Conservation (phyloP, 2,888 invertebrate genomes). For the Cabera pusaria region DNA sequence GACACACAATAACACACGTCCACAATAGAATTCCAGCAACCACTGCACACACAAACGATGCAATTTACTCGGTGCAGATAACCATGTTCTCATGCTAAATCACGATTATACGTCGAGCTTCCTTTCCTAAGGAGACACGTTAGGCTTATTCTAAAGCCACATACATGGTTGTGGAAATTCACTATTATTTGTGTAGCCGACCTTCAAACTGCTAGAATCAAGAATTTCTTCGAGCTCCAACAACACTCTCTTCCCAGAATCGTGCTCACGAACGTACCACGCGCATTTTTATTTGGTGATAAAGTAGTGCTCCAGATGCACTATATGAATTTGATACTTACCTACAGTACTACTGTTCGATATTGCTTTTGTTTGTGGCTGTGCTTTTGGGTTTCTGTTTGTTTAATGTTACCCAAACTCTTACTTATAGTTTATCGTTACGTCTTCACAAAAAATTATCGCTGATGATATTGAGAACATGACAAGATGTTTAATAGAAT, state of each 20-base stretch:
- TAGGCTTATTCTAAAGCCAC: too few relatives aligned
- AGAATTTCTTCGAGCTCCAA: constrained; percentile 61
- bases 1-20: too few relatives aligned
- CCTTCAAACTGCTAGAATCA: constrained; percentile 61
- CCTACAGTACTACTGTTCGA: too few relatives aligned
- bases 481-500: too few relatives aligned
- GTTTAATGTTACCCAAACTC: too few relatives aligned
- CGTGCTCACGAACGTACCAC: constrained; percentile 60
- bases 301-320: constrained; percentile 28
- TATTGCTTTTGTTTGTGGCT: too few relatives aligned
- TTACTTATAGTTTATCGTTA: too few relatives aligned
- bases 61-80: constrained; percentile 31
- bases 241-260: constrained; percentile 73
- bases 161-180: constrained; percentile 21
- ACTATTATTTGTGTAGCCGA: constrained; percentile 57
- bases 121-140: constrained; percentile 35
- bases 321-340: constrained; percentile 39
- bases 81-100: constrained; percentile 40
- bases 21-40: too few relatives aligned
- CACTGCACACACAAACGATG: constrained; percentile 24
- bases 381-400: too few relatives aligned
- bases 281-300: constrained; percentile 59
- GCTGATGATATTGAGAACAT: too few relatives aligned
- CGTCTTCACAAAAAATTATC: too few relatives aligned
- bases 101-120: constrained; percentile 38